Percentiles rank a stretch among this genome's conserved stretches.
phyloP scores from a whole-genome alignment of 2,113 vertebrate genomes.

The Syngnathoides biaculeatus region DNA sequence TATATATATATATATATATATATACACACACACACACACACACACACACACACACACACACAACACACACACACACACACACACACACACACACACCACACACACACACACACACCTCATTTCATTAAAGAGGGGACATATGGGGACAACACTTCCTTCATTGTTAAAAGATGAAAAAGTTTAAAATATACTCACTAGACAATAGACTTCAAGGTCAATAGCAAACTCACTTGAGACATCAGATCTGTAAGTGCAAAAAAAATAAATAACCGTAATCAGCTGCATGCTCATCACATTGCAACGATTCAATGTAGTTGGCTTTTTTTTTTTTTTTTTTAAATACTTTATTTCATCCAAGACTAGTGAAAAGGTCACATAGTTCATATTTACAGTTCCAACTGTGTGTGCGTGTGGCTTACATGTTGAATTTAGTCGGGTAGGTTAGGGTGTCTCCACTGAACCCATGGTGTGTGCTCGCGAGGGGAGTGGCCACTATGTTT shows the following conservation, averaged over 20 bases:
- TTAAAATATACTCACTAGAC: constrained; percentile 77
- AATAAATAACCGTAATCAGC: background rate
- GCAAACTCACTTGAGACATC: constrained; percentile 88
- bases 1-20: too few species aligned
- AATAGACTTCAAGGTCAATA: constrained; percentile 88
- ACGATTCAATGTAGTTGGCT: background rate
- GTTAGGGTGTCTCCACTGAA: constrained; percentile 88
- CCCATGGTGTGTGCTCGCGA: constrained; percentile 80
- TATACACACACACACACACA: too few species aligned
- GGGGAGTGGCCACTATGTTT: constrained; percentile 85
- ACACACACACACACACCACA: too few species aligned
- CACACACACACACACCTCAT: too few species aligned
- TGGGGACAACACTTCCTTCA: background rate
- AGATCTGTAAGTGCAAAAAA: constrained; percentile 66
- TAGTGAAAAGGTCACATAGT: background rate
- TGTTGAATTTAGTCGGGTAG: constrained; percentile 83
- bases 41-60: too few species aligned
- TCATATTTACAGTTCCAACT: background rate
- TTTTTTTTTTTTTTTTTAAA: too few species aligned
- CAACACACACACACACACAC: too few species aligned
- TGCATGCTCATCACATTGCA: background rate
- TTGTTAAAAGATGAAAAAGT: background rate
- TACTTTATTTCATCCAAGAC: background rate
- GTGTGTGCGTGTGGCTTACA: constrained; percentile 74
- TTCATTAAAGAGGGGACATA: background rate